Evolutionary conservation across 1,140 invertebrate species (phyloP).

Genomic region (Reticulitermes speratus): DNA sequence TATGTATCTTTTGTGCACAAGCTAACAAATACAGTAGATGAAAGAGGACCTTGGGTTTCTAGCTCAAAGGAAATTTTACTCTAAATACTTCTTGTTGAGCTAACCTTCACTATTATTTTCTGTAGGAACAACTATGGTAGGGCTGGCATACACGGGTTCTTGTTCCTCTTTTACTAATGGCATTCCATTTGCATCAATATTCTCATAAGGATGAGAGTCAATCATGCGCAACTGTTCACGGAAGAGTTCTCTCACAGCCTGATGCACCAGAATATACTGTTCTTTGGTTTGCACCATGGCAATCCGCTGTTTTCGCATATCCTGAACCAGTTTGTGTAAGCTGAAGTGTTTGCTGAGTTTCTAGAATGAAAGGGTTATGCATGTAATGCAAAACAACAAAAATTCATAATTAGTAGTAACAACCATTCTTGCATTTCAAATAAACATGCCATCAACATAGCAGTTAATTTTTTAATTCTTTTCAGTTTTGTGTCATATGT

Average conservation of each 20-base stretch:
- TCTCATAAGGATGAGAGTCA: conserved; percentile 59
- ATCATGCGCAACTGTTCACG: conserved; percentile 56
- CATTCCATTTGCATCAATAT: conserved; percentile 52
- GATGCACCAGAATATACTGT: conserved; percentile 55
- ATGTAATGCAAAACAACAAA: too few species aligned
- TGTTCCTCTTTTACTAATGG: conserved; percentile 43
- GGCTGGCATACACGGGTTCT: conserved; percentile 41
- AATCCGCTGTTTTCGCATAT: conserved; percentile 60
- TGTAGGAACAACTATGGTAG: conserved; percentile 20
- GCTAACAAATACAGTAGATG: too few species aligned
- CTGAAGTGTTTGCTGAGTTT: conserved; percentile 57
- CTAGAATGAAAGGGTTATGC: conserved; percentile 43
- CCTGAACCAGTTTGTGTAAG: conserved; percentile 55
- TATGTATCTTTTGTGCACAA: too few species aligned
- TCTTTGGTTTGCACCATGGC: conserved; percentile 64
- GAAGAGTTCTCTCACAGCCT: conserved; percentile 56
- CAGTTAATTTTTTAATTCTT: too few species aligned
- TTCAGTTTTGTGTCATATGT: too few species aligned
- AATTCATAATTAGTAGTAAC: too few species aligned
- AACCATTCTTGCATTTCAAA: background rate
- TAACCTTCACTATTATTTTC: conserved; percentile 19
- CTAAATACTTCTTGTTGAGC: background rate
- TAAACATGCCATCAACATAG: background rate
- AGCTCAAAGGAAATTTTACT: too few species aligned
- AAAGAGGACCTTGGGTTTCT: too few species aligned